A percentile compares a stretch with the other conserved stretches of the same genome.
Evolutionary conservation across 2,113 vertebrate species (phyloP).

Genomic region (Rhodinocichla rosea): DNA sequence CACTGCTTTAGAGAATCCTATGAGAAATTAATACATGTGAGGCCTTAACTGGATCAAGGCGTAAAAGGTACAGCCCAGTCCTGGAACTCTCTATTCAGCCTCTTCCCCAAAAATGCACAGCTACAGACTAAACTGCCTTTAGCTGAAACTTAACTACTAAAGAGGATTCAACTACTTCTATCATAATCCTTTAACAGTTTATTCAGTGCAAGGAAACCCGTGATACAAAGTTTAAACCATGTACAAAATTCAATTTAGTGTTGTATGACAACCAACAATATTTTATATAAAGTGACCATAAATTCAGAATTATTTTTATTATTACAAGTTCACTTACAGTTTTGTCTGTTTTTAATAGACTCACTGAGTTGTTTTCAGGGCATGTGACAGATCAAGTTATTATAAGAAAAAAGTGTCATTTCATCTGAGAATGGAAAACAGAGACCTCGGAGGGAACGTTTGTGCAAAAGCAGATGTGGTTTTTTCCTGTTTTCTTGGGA

Average conservation of each 20-base stretch:
- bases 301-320: background rate
- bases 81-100: background rate
- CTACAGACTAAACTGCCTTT: background rate
- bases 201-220: background rate
- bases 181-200: background rate
- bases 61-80: background rate
- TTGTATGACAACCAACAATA: background rate
- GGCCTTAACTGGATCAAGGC: background rate
- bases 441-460: background rate
- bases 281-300: background rate
- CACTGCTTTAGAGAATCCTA: background rate
- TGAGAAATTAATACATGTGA: background rate
- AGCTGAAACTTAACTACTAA: background rate
- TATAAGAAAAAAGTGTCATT: background rate
- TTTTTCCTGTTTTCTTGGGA: background rate
- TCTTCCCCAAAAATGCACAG: background rate
- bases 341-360: background rate
- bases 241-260: background rate
- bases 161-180: background rate
- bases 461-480: background rate
- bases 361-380: background rate
- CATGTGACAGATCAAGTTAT: background rate
- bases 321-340: background rate
- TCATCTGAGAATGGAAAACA: background rate
- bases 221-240: background rate